A percentile compares a stretch with the other conserved stretches of the same genome.
Conservation (phyloP, 2,113 vertebrate genomes). For the Sinosuthora webbiana region DNA sequence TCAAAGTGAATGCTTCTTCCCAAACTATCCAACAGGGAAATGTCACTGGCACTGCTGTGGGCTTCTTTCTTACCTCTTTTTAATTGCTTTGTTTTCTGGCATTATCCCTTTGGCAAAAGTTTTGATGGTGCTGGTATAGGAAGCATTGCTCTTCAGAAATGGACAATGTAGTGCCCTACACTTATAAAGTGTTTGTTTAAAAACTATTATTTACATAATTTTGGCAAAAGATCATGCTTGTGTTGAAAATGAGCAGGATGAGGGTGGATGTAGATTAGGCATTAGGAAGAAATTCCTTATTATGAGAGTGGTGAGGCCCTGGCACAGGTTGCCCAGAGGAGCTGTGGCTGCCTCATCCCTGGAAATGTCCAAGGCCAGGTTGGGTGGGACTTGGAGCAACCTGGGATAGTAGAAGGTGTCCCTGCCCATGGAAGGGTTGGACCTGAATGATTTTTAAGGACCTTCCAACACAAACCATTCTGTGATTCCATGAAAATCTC, state of each 20-base stretch:
- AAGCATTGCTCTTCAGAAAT: neutral
- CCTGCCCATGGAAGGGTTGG: neutral
- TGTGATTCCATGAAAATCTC: neutral
- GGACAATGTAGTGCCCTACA: neutral
- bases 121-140: neutral
- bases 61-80: neutral
- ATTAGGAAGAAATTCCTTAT: neutral
- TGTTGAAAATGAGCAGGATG: neutral
- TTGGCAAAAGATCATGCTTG: neutral
- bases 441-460: neutral
- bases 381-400: neutral
- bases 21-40: neutral
- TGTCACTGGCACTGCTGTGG: neutral
- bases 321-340: neutral
- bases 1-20: slow-evolving; percentile 1
- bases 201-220: neutral
- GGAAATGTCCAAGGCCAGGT: neutral
- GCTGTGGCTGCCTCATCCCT: neutral
- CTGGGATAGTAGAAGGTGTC: fast-evolving
- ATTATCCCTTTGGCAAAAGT: neutral
- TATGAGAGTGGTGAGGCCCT: neutral
- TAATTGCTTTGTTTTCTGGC: neutral
- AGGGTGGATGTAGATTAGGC: too few relatives aligned
- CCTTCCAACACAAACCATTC: neutral
- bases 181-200: fast-evolving